phyloP scores from a whole-genome alignment of 2,113 vertebrate genomes.

The Platanista minor region DNA sequence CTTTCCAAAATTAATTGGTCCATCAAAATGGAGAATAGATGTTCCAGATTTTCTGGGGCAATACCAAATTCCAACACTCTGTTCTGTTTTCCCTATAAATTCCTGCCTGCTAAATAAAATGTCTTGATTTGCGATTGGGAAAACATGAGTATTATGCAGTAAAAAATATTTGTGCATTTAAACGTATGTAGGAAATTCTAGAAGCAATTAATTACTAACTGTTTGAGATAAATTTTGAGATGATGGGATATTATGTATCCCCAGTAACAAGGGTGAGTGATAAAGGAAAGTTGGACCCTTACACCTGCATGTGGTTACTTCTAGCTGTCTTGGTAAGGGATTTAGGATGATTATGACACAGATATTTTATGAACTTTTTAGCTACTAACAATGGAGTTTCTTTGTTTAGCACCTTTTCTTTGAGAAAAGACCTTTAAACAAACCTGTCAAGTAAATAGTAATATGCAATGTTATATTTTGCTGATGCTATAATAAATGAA shows the following conservation, averaged over 20 bases:
- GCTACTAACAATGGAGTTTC: neutral
- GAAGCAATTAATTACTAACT: neutral
- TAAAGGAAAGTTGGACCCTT: neutral
- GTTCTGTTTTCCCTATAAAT: neutral
- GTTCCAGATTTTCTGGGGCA: neutral
- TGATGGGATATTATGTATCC: neutral
- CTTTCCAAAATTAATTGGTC: neutral
- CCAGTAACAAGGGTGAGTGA: too few relatives aligned
- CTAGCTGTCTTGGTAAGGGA: neutral
- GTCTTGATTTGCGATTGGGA: neutral
- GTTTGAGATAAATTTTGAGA: neutral
- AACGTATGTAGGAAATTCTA: neutral
- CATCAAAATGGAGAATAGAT: neutral
- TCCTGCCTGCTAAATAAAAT: neutral
- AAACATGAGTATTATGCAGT: neutral
- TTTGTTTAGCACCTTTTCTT: conserved; percentile 23
- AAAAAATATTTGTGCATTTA: neutral
- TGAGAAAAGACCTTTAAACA: neutral
- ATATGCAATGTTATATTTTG: conserved; percentile 25
- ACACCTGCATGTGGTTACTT: neutral
- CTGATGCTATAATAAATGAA: neutral
- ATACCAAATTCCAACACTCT: neutral
- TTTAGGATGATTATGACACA: neutral
- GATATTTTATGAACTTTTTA: neutral
- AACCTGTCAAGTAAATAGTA: neutral